phyloP scores from a whole-genome alignment of 2,113 vertebrate genomes.

The Sprattus sprattus region DNA sequence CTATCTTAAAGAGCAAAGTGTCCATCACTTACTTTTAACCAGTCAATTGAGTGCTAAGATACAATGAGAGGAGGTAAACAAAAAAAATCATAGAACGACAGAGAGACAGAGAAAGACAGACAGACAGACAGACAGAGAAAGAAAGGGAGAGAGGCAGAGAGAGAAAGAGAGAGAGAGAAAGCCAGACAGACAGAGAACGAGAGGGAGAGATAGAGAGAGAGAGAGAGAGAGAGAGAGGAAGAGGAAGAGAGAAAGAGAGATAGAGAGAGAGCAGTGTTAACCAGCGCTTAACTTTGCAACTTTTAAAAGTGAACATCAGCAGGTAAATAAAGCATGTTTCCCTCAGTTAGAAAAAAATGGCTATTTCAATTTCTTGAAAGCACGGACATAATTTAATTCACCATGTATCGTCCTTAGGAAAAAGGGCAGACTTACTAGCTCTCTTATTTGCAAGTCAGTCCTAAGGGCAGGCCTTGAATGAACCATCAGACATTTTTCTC shows the following conservation, averaged over 20 bases:
- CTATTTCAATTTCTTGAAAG: neutral
- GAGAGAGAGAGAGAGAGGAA: constrained; percentile 14
- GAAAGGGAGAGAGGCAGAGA: neutral
- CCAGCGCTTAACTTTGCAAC: neutral
- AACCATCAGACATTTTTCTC: constrained; percentile 39
- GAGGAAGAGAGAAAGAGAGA: constrained; percentile 4
- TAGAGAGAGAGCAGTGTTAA: neutral
- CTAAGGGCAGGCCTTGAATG: constrained; percentile 48
- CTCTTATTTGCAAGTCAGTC: constrained; percentile 48
- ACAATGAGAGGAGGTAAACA: neutral
- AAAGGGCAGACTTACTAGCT: constrained; percentile 32
- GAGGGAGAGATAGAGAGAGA: constrained; percentile 21
- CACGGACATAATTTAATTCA: neutral
- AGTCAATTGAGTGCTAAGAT: constrained; percentile 4
- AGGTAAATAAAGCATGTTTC: constrained; percentile 28
- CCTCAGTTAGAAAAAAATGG: constrained; percentile 8
- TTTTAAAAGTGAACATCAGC: neutral
- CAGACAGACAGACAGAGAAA: neutral
- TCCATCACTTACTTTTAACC: constrained; percentile 17
- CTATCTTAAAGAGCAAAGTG: constrained; percentile 11
- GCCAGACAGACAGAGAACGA: neutral
- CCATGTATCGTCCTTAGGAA: constrained; percentile 27
- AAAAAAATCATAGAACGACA: neutral
- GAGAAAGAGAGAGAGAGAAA: neutral
- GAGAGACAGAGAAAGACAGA: neutral